Percentiles rank a stretch among this genome's conserved stretches.
phyloP scores from a whole-genome alignment of 2,888 invertebrate species.

The Macrostomum cliftonense region DNA sequence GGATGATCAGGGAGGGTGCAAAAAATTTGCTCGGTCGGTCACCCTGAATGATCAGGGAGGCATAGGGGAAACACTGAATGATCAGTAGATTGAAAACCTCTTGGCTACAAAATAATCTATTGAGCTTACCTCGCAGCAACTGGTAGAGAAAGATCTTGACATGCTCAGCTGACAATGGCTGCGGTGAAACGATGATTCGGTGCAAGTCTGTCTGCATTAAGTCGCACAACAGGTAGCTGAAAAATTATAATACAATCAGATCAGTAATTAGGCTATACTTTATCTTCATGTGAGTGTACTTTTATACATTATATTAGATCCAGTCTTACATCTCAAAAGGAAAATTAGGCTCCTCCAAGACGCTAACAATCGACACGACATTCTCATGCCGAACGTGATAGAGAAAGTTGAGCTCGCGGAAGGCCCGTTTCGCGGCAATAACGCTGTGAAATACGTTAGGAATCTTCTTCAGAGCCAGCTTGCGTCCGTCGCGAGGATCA shows the following conservation, averaged over 20 bases:
- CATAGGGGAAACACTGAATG: too few species aligned
- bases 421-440: conserved; percentile 92
- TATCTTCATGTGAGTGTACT: too few species aligned
- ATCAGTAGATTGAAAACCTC: too few species aligned
- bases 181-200: conserved; percentile 98
- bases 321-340: too few species aligned
- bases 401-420: conserved; percentile 94
- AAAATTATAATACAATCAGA: not conserved
- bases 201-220: conserved; percentile 97
- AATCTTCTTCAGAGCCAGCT: conserved; percentile 96
- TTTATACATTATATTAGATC: too few species aligned
- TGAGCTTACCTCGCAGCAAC: conserved; percentile 73
- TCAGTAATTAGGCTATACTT: too few species aligned
- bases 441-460: conserved; percentile 99
- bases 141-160: conserved; percentile 99
- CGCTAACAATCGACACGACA: conserved; percentile 41
- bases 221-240: conserved; percentile 96
- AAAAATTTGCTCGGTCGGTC: too few species aligned
- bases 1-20: too few species aligned
- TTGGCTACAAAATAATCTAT: too few species aligned
- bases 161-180: conserved; percentile 93
- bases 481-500: conserved; percentile 88
- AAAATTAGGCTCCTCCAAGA: too few species aligned
- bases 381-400: conserved; percentile 99
- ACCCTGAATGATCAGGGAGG: too few species aligned